Base-by-base conservation (phyloP, 2,888 invertebrate species). In the Choristoneura rosaceana region DNA sequence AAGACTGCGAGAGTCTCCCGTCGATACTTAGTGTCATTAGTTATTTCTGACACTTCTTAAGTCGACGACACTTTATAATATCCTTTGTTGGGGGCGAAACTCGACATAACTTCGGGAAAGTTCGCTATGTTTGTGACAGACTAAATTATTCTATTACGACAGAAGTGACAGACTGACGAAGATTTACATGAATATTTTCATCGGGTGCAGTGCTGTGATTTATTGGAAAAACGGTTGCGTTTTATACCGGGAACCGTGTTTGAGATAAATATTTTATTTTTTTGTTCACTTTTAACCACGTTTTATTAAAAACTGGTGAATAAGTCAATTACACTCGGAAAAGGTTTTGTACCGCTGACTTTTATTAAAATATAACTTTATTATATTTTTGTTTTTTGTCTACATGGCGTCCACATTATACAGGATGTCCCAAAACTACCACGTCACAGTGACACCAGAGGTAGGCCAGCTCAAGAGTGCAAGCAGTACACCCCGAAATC, bases 121-220 rank as follows among this genome's bases (percentile, higher is more conserved):
- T 83, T 77, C 70, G 74, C 79, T 80, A 78, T 84, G 83, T 83
- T 83, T 76, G 78, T 80, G 82, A 81, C 82, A 80, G 80, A 77
- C 76, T 80, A 83, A 83, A 82, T 83, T 80, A 81, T 84, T 81
- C 79, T 80, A 80, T 82, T 81, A 81, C 14, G 75, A 81, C 82
- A 78, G 83, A 80, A 82, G 76, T 80, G 82, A 80, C 79, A 75
- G 77, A 71, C 68, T 73, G 73, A 73, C 73, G 64, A 69, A 69
- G 68, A 73, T 73, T 73, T 73, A 60, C 68, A 64, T 68, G 41
- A 73, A 71, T 68, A 65, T 66, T 69, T 69, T 64, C 8, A 34
- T 55, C 55, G 61, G 69, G 68, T 69, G 64, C 69, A 64, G 63
- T 64, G 69, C 59, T 59, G 50, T 60, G 59, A 17, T 73, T 73